A percentile compares a stretch with the other conserved stretches of the same genome.
These are phyloP conservation scores for Psittacula echo DNA, from an alignment of 2,797 vertebrate genomes.

Conservation along the genomic window DNA sequence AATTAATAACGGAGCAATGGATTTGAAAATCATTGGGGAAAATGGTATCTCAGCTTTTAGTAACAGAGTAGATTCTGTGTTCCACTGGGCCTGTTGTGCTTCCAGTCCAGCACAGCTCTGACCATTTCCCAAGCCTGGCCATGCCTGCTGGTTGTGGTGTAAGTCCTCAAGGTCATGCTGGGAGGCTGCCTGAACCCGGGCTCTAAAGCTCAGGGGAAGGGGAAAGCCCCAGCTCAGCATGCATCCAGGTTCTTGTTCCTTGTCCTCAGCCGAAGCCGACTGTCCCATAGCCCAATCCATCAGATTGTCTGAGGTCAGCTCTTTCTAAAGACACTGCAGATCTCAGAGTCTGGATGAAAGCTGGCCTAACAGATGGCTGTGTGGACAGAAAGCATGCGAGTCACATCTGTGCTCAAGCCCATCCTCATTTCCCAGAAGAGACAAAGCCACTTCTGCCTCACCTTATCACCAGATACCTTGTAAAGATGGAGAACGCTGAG, in stretches of 20 bases:
- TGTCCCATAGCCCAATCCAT: neutral
- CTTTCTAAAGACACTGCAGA: neutral
- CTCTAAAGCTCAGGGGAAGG: neutral
- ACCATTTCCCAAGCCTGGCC: neutral
- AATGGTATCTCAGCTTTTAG: neutral
- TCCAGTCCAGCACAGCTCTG: neutral
- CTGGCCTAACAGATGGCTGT: neutral
- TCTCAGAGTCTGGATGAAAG: neutral
- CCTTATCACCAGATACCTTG: neutral
- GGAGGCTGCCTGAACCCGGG: neutral
- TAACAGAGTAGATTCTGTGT: fast-evolving
- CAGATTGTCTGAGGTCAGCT: neutral
- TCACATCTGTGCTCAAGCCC: slow-evolving; percentile 1
- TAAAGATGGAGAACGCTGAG: neutral
- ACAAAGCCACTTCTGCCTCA: neutral
- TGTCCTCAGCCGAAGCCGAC: neutral
- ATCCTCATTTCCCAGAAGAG: neutral
- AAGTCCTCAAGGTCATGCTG: neutral
- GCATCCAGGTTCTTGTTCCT: neutral
- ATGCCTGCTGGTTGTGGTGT: neutral
- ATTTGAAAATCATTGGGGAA: neutral
- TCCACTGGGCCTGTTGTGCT: neutral
- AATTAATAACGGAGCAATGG: neutral
- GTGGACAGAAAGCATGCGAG: neutral
- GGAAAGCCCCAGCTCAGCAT: neutral